Evolutionary conservation across 2,113 vertebrate species (phyloP).

Genomic region (Myrmecobius fasciatus): DNA sequence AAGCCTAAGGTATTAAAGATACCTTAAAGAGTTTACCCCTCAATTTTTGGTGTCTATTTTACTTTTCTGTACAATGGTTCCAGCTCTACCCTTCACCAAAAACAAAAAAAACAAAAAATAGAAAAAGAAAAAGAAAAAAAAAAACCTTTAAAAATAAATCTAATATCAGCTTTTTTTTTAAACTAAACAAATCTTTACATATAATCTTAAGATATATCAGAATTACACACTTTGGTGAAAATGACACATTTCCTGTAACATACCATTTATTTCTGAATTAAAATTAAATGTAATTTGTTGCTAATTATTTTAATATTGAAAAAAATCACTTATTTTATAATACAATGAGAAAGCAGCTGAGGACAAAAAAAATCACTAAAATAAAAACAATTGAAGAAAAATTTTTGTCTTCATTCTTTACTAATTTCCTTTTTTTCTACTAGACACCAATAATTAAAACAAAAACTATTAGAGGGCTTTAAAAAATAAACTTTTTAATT

Average conservation of each 20-base stretch:
- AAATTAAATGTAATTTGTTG: constrained; percentile 36
- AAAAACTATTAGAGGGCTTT: not conserved
- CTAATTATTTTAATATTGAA: constrained; percentile 17
- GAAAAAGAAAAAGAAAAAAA: not conserved
- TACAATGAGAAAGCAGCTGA: not conserved
- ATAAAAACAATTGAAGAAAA: constrained; percentile 17
- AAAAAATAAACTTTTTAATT: constrained; percentile 9
- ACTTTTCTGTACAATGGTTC: not conserved
- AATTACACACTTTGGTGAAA: not conserved
- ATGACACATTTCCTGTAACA: not conserved
- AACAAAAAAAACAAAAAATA: too few relatives aligned
- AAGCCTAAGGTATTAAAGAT: constrained; percentile 5
- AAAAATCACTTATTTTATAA: not conserved
- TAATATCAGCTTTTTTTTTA: constrained; percentile 20
- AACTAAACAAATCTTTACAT: constrained; percentile 10
- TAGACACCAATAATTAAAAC: not conserved
- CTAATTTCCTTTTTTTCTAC: not conserved
- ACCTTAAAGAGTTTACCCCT: not conserved
- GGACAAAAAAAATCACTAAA: constrained; percentile 15
- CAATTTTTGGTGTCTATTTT: not conserved
- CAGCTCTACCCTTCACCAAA: not conserved
- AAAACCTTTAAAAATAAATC: constrained; percentile 11
- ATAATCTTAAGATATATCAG: not conserved
- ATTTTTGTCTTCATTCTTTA: not conserved
- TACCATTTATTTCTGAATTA: constrained; percentile 21